Percentiles rank a stretch among this genome's conserved stretches.
Conservation (phyloP, 2,888 invertebrate genomes). For the Cataglyphis albicans region DNA sequence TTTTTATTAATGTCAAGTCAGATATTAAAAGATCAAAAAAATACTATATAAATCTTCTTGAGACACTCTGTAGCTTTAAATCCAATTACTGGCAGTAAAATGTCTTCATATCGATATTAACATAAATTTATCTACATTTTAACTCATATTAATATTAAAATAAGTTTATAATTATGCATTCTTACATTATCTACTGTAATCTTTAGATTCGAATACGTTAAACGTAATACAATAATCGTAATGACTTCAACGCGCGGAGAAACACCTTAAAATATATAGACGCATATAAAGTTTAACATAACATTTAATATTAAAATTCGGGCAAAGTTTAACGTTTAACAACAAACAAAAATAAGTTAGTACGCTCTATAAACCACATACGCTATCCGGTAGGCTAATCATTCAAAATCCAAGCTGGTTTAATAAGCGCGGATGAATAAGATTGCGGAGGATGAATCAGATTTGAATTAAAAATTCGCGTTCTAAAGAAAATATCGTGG, state of each 20-base stretch:
- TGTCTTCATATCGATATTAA: slow-evolving; percentile 6
- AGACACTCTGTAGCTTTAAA: slow-evolving; percentile 18
- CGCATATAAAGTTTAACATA: slow-evolving; percentile 24
- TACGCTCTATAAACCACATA: slow-evolving; percentile 12
- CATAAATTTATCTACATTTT: slow-evolving; percentile 29
- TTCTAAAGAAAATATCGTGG: not conserved
- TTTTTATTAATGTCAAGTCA: not conserved
- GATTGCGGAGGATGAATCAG: slow-evolving; percentile 5
- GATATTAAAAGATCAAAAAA: not conserved
- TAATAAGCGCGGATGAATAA: slow-evolving; percentile 7
- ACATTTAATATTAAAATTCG: slow-evolving; percentile 8
- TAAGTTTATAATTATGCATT: slow-evolving; percentile 24
- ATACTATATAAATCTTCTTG: slow-evolving; percentile 11
- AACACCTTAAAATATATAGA: slow-evolving; percentile 37
- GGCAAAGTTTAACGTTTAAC: slow-evolving; percentile 16
- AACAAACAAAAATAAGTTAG: slow-evolving; percentile 37
- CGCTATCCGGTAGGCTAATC: slow-evolving; percentile 42
- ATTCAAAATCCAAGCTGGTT: slow-evolving; percentile 23
- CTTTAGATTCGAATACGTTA: slow-evolving; percentile 20
- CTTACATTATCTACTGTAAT: slow-evolving; percentile 4
- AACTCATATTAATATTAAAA: slow-evolving; percentile 15
- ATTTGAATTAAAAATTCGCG: slow-evolving; percentile 1
- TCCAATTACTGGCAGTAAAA: slow-evolving; percentile 3
- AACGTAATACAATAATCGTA: slow-evolving; percentile 7
- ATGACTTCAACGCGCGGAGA: slow-evolving; percentile 19